Conservation (phyloP, 2,113 vertebrate species). For the Pseudorasbora parva region DNA sequence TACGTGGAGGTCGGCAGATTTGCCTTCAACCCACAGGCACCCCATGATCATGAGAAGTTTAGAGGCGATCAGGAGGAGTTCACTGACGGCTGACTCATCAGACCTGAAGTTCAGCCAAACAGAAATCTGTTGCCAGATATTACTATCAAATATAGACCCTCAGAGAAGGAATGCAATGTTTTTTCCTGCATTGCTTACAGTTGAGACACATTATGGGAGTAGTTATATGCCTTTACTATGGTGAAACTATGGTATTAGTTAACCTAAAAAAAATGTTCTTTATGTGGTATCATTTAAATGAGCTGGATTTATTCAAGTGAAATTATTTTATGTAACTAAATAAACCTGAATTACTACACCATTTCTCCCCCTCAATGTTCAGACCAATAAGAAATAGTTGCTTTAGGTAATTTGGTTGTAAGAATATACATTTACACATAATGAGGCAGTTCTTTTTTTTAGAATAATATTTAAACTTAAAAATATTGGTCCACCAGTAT, state of each 20-base stretch:
- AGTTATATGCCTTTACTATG: neutral
- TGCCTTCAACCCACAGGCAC: conserved; percentile 22
- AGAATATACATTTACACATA: neutral
- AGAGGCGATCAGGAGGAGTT: conserved; percentile 21
- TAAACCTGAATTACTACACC: neutral
- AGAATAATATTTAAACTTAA: no score
- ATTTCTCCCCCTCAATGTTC: neutral
- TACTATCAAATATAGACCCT: conserved; percentile 7
- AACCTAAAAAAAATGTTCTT: neutral
- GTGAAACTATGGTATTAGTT: neutral
- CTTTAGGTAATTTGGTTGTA: neutral
- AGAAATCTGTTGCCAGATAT: conserved; percentile 24
- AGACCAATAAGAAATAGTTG: neutral
- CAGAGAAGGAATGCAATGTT: neutral
- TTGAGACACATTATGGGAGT: no score
- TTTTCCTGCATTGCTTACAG: neutral
- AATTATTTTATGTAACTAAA: neutral
- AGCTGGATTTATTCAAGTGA: neutral
- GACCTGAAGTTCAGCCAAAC: conserved; percentile 18
- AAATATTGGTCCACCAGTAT: no score
- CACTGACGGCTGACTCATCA: conserved; percentile 5
- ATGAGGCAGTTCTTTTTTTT: neutral
- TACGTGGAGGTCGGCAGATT: neutral
- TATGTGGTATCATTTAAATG: neutral
- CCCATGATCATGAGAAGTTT: neutral